Conservation (phyloP, 1,140 invertebrate genomes). For the Papilio polyxenes region DNA sequence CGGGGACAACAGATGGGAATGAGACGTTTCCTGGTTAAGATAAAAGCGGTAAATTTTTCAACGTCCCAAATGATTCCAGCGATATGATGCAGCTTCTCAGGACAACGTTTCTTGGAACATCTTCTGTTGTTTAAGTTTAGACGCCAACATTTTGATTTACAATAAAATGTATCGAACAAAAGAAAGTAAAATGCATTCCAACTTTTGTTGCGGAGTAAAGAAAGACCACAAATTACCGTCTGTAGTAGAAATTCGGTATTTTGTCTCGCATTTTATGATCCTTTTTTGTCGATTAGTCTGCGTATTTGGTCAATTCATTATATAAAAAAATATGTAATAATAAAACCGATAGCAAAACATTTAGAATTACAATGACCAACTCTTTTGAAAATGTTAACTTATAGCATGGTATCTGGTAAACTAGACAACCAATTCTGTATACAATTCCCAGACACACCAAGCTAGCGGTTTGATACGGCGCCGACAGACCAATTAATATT, state of each 20-base stretch:
- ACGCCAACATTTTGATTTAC: background rate
- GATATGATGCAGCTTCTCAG: constrained; percentile 46
- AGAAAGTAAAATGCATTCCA: background rate
- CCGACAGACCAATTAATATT: constrained; percentile 29
- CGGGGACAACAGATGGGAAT: constrained; percentile 55
- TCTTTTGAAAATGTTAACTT: background rate
- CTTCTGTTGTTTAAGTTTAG: constrained; percentile 41
- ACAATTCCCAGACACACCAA: background rate
- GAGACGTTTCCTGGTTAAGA: constrained; percentile 61
- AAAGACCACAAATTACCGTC: background rate
- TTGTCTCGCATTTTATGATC: too few relatives aligned
- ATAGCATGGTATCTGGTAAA: background rate
- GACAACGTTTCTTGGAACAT: constrained; percentile 46
- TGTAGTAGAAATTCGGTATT: background rate
- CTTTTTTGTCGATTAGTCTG: too few relatives aligned
- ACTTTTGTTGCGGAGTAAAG: background rate
- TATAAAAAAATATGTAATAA: too few relatives aligned
- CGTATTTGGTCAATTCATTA: too few relatives aligned
- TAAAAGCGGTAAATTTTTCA: constrained; percentile 64
- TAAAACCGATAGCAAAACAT: background rate
- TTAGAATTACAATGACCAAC: background rate
- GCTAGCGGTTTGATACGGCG: constrained; percentile 15
- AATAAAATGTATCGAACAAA: background rate
- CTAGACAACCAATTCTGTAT: background rate
- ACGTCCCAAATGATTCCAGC: constrained; percentile 49